Evolutionary conservation across 2,113 vertebrate species (phyloP).

Genomic region (Malurus elegans): DNA sequence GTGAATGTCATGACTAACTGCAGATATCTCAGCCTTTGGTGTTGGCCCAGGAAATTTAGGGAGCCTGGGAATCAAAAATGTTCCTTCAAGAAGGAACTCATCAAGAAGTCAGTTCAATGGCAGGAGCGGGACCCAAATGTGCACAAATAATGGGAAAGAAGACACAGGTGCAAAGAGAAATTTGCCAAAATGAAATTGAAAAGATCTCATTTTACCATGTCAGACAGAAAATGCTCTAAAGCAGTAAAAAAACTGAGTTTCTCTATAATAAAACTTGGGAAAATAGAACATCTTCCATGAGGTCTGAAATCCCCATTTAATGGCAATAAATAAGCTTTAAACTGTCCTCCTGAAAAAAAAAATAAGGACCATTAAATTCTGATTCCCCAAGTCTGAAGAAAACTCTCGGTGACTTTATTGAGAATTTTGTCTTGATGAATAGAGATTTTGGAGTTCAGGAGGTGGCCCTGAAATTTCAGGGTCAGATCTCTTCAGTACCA

Average conservation of each 20-base stretch:
- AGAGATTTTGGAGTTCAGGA: not conserved
- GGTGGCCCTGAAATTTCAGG: constrained; percentile 28
- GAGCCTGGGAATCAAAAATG: not conserved
- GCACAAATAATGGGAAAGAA: not conserved
- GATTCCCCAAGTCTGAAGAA: not conserved
- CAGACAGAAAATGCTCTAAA: not conserved
- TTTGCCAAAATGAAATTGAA: not conserved
- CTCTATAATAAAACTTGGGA: not conserved
- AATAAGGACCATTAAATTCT: not conserved
- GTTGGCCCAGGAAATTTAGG: not conserved
- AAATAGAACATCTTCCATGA: not conserved
- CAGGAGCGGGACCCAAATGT: not conserved
- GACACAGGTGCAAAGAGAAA: not conserved
- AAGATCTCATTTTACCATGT: not conserved
- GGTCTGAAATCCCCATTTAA: not conserved
- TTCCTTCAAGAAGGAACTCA: not conserved
- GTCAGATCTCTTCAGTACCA: not conserved
- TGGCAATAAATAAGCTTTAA: not conserved
- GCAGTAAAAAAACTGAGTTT: not conserved
- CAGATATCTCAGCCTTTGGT: not conserved
- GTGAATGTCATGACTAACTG: not conserved
- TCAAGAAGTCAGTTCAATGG: not conserved
- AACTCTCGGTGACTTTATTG: not conserved
- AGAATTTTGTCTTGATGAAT: not conserved
- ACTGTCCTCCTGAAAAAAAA: not conserved